Base-by-base conservation (phyloP, 2,888 invertebrate genomes). In the Rhyacophila evoluta region DNA sequence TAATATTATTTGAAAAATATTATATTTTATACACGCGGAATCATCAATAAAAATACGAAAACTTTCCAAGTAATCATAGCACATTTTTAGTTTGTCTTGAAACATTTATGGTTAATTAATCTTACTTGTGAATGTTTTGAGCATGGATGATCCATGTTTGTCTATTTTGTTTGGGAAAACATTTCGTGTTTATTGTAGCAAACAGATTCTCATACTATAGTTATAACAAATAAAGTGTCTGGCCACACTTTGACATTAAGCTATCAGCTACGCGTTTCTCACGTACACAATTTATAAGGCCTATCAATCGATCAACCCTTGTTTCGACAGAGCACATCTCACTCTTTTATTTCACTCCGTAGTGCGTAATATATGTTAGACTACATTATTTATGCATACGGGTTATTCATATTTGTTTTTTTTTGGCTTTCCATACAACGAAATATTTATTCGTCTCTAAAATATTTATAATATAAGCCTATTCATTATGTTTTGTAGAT, bases 211-310 rank as follows among this genome's bases (percentile, higher is more conserved):
- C 55, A 55, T 55, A 25, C 55, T 55, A 55, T 19, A 25, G 55
- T 19, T 19, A 55, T 55, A 55, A 55, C 55, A 55, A 55, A 55
- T 55, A 55, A 55, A 55, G 55, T 55, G 55, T 55, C 55, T 55
- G 55, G 55, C 55, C 55, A 55, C 55, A 19, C 55, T 55, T 55
- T 55, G 55, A 55, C 55, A 55, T 55, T 55, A 55, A 55, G 55
- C 55, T 55, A 55, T 55, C 55, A 55, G 55, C 5, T 25, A 55
- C 25, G 55, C 55, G 15, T 19, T 19, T 55, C 55, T 55, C 55
- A 55, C 55, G 55, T 55, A 55, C 25, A 55, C 55, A 55, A 55
- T 55, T 55, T 55, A 55, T 55, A 55, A 55, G 55, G 19, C 55
- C 55, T 19, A 55, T 55, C 55, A 55, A 55, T 55, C 55, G 15